Conservation (phyloP, 2,113 vertebrate species). For the human (Homo sapiens) region DNA sequence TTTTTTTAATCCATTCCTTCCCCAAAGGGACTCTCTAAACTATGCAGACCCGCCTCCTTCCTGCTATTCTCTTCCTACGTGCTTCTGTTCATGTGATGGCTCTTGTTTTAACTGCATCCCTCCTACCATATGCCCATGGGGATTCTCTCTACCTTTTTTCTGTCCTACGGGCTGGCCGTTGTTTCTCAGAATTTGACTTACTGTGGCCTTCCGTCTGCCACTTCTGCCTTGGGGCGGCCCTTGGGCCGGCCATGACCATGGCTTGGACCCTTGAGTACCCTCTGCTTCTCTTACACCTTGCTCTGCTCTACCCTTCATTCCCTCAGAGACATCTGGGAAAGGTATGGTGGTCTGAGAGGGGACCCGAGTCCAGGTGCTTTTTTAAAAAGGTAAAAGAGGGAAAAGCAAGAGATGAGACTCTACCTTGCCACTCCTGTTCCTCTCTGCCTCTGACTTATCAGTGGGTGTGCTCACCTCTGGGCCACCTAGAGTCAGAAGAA, state of each 20-base stretch:
- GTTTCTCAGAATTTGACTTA: background rate
- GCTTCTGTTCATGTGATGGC: background rate
- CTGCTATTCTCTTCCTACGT: background rate
- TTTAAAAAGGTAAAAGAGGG: background rate
- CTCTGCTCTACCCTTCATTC: background rate
- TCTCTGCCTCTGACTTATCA: background rate
- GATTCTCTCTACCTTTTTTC: background rate
- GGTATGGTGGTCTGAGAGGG: background rate
- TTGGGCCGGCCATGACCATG: background rate
- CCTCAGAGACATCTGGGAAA: background rate
- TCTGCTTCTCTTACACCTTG: background rate
- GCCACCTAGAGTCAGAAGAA: background rate
- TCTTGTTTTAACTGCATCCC: background rate
- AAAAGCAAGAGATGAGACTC: background rate
- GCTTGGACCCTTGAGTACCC: background rate
- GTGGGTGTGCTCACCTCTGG: background rate
- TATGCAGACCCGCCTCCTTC: background rate
- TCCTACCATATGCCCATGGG: background rate
- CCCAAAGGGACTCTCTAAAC: background rate
- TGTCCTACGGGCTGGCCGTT: fast-evolving
- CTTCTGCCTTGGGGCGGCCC: background rate
- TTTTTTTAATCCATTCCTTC: background rate
- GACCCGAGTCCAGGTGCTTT: background rate
- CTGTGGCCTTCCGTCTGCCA: background rate
- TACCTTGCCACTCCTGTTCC: no score